These are phyloP conservation scores for Sinotaia quadrata DNA, from an alignment of 2,888 invertebrate species.

Conservation along the genomic window DNA sequence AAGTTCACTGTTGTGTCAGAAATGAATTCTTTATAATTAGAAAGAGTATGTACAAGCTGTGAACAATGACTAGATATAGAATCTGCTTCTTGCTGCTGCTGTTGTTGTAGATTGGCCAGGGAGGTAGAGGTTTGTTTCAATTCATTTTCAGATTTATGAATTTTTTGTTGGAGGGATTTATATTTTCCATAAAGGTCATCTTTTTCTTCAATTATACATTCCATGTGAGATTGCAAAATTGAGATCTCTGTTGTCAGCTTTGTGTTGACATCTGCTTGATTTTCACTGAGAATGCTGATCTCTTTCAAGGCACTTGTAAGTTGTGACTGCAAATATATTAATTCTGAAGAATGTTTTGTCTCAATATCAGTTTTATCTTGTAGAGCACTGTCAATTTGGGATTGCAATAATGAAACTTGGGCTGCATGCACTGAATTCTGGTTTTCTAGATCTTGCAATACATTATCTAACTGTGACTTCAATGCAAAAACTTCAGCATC, in stretches of 20 bases:
- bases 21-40: neutral
- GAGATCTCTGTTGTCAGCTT: neutral
- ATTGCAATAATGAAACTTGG: conserved; percentile 1
- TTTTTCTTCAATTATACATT: conserved; percentile 14
- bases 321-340: conserved; percentile 5
- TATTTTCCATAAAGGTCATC: conserved; percentile 17
- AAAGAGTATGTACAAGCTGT: conserved; percentile 10
- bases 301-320: conserved; percentile 19
- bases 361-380: conserved; percentile 12
- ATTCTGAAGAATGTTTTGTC: conserved; percentile 3
- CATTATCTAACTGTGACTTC: neutral
- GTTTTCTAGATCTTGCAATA: neutral
- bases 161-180: conserved; percentile 11
- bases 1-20: neutral
- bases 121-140: conserved; percentile 21
- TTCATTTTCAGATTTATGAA: conserved; percentile 13
- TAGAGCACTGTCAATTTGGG: conserved; percentile 19
- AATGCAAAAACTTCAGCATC: conserved; percentile 1
- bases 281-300: neutral
- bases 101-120: conserved; percentile 28
- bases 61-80: neutral
- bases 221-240: conserved; percentile 10
- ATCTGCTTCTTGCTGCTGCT: conserved; percentile 8
- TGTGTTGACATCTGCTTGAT: neutral
- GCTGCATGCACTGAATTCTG: conserved; percentile 1